A percentile compares a stretch with the other conserved stretches of the same genome.
Evolutionary conservation across 1,140 invertebrate species (phyloP).

Genomic region (Latrodectus geometricus): DNA sequence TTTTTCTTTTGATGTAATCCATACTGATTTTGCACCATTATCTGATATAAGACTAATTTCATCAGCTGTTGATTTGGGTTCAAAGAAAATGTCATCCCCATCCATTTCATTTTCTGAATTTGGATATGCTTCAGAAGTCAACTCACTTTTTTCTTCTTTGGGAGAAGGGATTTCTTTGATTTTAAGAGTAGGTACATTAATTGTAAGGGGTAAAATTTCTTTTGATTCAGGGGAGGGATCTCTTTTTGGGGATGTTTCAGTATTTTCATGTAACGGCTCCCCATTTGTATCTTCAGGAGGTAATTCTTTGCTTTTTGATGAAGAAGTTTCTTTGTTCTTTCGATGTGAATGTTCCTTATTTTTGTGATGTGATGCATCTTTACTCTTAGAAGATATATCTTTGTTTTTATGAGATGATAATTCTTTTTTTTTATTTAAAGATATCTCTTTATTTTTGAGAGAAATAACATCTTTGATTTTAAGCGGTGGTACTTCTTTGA

Average conservation of each 20-base stretch:
- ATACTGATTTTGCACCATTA: constrained; percentile 22
- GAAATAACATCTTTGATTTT: constrained; percentile 17
- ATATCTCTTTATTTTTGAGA: constrained; percentile 5
- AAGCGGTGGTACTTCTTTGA: constrained; percentile 14
- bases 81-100: constrained; percentile 35
- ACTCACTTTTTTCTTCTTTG: constrained; percentile 16
- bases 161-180: not conserved
- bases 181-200: not conserved
- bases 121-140: constrained; percentile 22
- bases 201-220: not conserved
- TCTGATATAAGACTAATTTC: not conserved
- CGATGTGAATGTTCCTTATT: not conserved
- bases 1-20: constrained; percentile 56
- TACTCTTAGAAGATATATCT: not conserved
- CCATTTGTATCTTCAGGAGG: not conserved
- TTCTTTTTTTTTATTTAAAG: not conserved
- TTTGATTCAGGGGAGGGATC: not conserved
- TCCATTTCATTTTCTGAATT: constrained; percentile 49
- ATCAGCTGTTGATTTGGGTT: constrained; percentile 10
- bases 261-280: not conserved
- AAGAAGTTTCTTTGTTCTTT: not conserved
- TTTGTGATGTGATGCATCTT: not conserved
- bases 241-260: not conserved
- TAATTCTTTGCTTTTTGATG: not conserved
- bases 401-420: not conserved